Base-by-base conservation (phyloP, 2,113 vertebrate genomes). In the Malaclemys terrapin region DNA sequence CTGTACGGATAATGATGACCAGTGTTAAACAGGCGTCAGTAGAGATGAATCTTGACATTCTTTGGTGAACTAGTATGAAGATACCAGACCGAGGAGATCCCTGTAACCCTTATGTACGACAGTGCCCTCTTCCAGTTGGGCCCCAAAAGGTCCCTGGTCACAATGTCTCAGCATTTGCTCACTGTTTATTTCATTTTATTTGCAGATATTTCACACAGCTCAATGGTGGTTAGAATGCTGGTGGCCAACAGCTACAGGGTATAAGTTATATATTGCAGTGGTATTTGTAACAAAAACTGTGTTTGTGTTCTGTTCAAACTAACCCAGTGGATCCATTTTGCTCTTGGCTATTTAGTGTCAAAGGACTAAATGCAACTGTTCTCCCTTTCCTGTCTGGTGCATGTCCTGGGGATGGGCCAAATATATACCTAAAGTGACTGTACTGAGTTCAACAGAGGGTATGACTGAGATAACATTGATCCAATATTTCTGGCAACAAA, bases 391-490 rank as follows among this genome's bases (percentile, higher is more conserved):
- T 88, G 42, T 10, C 62, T 85, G 50, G 42, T 79, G 14, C 17
- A 38, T 72, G n/a, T 72, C 65, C 20, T 38, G 88, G 54, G 52
- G 79, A 65, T 85, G 50, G n/a, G 76, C 53, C 57, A 72, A 84
- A 78, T 10, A 79, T 27, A 54, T 20, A 52, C 49, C 81, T 80
- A 47, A 54, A 4, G 0, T 59, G 82, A 54, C 89, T 89, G 35
- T 27, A 75, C 47, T 47, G 83, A 85, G 81, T 52, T 88, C 84
- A 83, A 91, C 93, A 93, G 17, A 65, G 27, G 65, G 50, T 35
- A 56, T 52, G 84, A 69, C 56, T 52, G 82, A 85, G 57, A 84
- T 1, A 20, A 5, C 29, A 19, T 35, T 57, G 57, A 42, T 20
- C 85, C 54, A 72, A 7, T 78, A 47, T 47, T 78, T 45, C 42